These are phyloP conservation scores for Triplophysa rosa DNA, from an alignment of 2,113 vertebrate species.

Conservation along the genomic window DNA sequence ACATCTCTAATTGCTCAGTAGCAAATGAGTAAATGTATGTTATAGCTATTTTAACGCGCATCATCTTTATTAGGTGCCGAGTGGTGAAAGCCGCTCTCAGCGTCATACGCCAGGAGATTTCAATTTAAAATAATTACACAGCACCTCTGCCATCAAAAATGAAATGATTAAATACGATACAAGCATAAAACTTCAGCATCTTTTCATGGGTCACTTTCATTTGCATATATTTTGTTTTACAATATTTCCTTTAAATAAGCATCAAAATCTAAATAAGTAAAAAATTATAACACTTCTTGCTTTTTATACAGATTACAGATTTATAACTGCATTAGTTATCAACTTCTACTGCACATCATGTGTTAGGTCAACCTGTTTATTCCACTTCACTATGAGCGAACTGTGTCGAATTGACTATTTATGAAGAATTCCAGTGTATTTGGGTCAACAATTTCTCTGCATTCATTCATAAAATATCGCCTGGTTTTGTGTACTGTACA, in stretches of 20 bases:
- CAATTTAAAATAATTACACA: constrained; percentile 28
- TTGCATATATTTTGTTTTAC: too few species aligned
- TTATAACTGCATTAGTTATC: too few species aligned
- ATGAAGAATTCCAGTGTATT: background rate
- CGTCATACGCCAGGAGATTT: background rate
- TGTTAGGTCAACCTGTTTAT: background rate
- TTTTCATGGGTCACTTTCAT: too few species aligned
- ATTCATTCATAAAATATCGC: background rate
- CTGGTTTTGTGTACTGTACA: background rate
- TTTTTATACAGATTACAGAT: too few species aligned
- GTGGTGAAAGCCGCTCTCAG: background rate
- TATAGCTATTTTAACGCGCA: background rate
- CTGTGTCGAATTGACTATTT: background rate
- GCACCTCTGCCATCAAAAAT: background rate
- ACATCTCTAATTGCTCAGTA: background rate
- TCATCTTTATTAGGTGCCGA: background rate
- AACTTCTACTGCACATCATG: background rate
- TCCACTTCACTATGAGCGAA: background rate
- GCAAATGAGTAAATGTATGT: background rate
- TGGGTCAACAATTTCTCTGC: background rate
- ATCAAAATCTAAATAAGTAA: too few species aligned
- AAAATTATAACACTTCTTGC: too few species aligned
- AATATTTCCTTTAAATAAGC: too few species aligned
- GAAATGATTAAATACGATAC: background rate
- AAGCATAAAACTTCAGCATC: background rate